phyloP scores from a whole-genome alignment of 2,888 invertebrate species.

The Eledone cirrhosa region DNA sequence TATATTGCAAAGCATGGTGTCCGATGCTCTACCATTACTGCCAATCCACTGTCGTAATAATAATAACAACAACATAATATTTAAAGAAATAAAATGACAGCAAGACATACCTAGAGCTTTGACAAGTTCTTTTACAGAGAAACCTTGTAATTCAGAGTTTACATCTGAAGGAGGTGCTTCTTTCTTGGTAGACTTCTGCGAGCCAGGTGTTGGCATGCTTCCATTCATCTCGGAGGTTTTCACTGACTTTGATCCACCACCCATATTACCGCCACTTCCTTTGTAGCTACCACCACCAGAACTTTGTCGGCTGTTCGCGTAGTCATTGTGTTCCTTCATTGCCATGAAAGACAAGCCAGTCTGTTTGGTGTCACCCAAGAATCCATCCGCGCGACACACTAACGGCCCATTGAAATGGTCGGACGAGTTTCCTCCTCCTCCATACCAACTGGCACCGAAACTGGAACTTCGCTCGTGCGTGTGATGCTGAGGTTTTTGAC shows the following conservation, averaged over 20 bases:
- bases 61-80: no score
- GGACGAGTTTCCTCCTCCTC: neutral
- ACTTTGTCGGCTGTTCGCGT: neutral
- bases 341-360: neutral
- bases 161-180: constrained; percentile 39
- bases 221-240: neutral
- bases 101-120: constrained; percentile 74
- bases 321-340: neutral
- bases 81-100: no score
- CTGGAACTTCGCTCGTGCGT: constrained; percentile 21
- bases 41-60: no score
- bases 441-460: constrained; percentile 2
- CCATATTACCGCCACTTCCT: neutral
- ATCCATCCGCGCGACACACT: neutral
- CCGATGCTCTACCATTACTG: no score
- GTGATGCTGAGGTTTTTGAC: neutral
- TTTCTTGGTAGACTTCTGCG: constrained; percentile 48
- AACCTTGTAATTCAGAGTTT: constrained; percentile 72
- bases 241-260: neutral
- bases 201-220: constrained; percentile 47
- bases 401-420: constrained; percentile 11
- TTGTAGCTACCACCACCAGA: neutral
- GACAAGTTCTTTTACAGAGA: constrained; percentile 79
- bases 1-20: no score
- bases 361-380: neutral